A percentile compares a stretch with the other conserved stretches of the same genome.
phyloP scores from a whole-genome alignment of 35 echinoderm and acorn worm genomes.

The Nesometra sesokonis region DNA sequence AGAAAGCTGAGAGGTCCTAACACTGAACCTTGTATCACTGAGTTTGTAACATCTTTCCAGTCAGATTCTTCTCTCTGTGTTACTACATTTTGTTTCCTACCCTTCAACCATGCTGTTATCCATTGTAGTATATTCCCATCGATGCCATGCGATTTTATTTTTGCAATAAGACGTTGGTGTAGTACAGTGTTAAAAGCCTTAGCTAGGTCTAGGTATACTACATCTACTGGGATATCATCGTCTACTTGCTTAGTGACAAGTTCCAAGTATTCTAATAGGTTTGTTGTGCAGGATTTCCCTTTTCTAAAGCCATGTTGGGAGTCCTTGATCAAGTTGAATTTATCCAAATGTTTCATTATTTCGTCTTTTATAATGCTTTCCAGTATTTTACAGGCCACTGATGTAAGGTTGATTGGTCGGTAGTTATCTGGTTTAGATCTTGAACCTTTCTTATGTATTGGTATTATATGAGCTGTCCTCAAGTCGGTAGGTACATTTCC shows the following conservation, averaged over 20 bases:
- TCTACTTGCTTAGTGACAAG: background rate
- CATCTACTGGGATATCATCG: background rate
- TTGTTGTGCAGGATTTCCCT: background rate
- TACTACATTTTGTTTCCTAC: conserved; percentile 8
- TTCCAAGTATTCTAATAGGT: background rate
- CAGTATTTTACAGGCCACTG: background rate
- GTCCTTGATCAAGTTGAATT: background rate
- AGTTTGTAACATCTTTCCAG: background rate
- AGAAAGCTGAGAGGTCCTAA: background rate
- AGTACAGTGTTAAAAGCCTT: conserved; percentile 17
- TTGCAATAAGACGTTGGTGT: background rate
- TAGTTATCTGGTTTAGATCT: background rate
- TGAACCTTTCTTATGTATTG: background rate
- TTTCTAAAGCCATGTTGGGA: conserved; percentile 6
- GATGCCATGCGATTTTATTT: background rate
- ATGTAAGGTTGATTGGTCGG: background rate
- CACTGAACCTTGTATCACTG: background rate
- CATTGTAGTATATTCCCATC: background rate
- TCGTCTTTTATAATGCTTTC: background rate
- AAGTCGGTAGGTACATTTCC: background rate
- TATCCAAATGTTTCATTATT: background rate
- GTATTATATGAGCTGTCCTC: background rate
- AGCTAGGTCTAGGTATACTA: background rate
- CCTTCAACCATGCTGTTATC: conserved; percentile 1
- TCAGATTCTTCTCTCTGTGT: background rate